These are phyloP conservation scores for Belgica antarctica DNA, from an alignment of 2,888 invertebrate species.

Conservation along the genomic window DNA sequence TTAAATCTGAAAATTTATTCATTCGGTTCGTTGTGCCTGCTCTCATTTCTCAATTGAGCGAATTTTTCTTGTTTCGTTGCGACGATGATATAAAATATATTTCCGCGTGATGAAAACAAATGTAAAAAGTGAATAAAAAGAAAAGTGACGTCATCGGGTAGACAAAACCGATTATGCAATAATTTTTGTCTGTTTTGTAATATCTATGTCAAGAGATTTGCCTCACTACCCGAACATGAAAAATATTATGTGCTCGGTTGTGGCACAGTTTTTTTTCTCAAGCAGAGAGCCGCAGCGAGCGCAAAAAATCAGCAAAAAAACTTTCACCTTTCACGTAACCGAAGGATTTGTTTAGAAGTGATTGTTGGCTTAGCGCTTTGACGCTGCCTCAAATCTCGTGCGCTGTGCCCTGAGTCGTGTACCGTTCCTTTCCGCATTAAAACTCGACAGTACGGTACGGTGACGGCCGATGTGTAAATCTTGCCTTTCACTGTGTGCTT, in stretches of 20 bases:
- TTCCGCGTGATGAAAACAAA: background rate
- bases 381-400: background rate
- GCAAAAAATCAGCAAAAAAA: conserved; percentile 48
- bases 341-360: conserved; percentile 12
- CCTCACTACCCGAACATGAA: conserved; percentile 37
- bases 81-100: background rate
- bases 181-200: conserved; percentile 9
- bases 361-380: background rate
- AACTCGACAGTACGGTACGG: no score
- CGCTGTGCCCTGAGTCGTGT: background rate
- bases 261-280: conserved; percentile 46
- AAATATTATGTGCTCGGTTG: conserved; percentile 42
- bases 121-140: background rate
- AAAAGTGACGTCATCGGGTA: conserved; percentile 34
- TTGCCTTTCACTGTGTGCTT: background rate
- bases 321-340: conserved; percentile 56
- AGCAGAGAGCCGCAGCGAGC: conserved; percentile 47
- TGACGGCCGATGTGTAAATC: background rate
- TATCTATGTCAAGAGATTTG: conserved; percentile 41
- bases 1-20: conserved; percentile 36
- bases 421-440: background rate
- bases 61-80: background rate
- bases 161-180: conserved; percentile 12
- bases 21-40: conserved; percentile 21
- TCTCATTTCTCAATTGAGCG: background rate